Conservation (phyloP, 2,797 vertebrate genomes). For the Pseudochromis fuscus region DNA sequence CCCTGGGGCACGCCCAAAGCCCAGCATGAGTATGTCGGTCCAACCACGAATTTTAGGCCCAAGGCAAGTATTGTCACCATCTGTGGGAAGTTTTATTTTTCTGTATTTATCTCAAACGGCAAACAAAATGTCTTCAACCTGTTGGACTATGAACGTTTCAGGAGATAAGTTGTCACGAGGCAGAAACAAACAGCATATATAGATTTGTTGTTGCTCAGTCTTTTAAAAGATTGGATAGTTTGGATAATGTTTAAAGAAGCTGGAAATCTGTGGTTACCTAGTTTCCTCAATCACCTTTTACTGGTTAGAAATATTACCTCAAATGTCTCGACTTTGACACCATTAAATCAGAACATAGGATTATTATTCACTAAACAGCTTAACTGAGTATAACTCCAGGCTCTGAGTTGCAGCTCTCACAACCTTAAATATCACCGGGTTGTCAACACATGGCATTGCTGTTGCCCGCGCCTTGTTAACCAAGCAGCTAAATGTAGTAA, state of each 20-base stretch:
- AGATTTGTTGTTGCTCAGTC: neutral
- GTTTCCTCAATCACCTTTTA: neutral
- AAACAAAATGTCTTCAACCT: neutral
- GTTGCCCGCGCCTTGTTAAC: neutral
- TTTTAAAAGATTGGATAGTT: neutral
- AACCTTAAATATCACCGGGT: neutral
- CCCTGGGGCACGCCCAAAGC: slow-evolving; percentile 97
- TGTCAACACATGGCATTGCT: neutral
- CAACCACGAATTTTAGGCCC: slow-evolving; percentile 96
- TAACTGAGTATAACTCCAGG: neutral
- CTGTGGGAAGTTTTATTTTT: neutral
- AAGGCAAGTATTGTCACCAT: slow-evolving; percentile 82
- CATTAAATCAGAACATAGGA: neutral
- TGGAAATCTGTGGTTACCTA: neutral
- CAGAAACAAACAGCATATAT: neutral
- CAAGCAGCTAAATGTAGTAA: neutral
- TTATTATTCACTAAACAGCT: neutral
- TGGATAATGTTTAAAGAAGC: neutral
- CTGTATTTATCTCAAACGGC: neutral
- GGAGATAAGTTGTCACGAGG: slow-evolving; percentile 10
- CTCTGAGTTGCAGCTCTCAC: neutral
- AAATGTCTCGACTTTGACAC: neutral
- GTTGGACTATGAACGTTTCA: slow-evolving; percentile 34
- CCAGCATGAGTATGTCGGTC: slow-evolving; percentile 96
- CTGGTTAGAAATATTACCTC: neutral